A percentile compares a stretch with the other conserved stretches of the same genome.
Evolutionary conservation across 2,113 vertebrate species (phyloP).

Genomic region (Theristicus caerulescens): DNA sequence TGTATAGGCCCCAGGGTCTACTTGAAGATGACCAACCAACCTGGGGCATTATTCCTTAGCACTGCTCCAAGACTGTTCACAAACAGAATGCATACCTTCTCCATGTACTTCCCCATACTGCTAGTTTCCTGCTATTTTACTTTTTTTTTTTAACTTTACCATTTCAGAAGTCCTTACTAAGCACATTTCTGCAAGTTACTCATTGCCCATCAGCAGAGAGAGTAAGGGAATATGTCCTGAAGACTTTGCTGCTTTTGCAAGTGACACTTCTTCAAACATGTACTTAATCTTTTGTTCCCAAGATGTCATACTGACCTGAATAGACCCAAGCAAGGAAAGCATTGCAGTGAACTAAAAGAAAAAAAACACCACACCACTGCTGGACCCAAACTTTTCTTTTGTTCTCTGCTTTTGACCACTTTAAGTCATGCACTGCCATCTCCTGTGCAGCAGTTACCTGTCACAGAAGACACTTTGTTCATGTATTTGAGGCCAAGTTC

Average conservation of each 20-base stretch:
- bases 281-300: background rate
- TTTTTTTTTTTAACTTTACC: background rate
- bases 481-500: background rate
- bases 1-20: background rate
- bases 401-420: background rate
- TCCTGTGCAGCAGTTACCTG: background rate
- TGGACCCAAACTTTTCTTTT: background rate
- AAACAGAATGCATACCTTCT: background rate
- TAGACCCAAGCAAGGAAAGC: background rate
- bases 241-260: background rate
- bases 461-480: conserved; percentile 48
- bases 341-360: background rate
- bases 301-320: background rate
- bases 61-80: background rate
- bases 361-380: background rate
- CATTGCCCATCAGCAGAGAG: background rate
- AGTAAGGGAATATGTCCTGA: background rate
- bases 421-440: background rate
- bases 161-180: background rate
- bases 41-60: background rate
- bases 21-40: background rate
- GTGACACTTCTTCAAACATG: background rate
- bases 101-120: background rate
- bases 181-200: background rate
- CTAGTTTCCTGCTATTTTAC: background rate